phyloP scores from a whole-genome alignment of 2,888 invertebrate genomes.

The Acronicta alni region DNA sequence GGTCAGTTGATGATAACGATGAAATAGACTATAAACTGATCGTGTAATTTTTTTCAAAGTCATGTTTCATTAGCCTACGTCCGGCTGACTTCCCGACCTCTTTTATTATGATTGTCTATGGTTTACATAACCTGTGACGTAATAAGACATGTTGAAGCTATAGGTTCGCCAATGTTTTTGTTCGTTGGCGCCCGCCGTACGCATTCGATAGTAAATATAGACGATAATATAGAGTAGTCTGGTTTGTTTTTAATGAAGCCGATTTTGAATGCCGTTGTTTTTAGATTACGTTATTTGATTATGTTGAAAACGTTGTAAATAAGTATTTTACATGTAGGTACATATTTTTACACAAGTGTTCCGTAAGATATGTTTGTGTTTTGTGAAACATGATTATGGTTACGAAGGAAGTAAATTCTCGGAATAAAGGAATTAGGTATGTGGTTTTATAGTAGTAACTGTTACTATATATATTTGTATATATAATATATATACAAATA shows the following conservation, averaged over 20 bases:
- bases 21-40: conserved; percentile 9
- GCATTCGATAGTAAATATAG: background rate
- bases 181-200: background rate
- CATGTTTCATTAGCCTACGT: conserved; percentile 26
- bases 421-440: no score
- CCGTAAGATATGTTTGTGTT: no score
- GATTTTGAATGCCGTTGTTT: background rate
- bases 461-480: no score
- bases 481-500: no score
- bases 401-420: no score
- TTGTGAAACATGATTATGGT: no score
- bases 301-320: background rate
- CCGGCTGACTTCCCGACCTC: conserved; percentile 15
- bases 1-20: no score
- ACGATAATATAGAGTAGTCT: background rate
- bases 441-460: no score
- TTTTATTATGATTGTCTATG: conserved; percentile 15
- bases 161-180: background rate
- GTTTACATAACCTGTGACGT: conserved; percentile 36
- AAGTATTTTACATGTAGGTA: no score
- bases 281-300: background rate
- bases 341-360: no score
- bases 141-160: conserved; percentile 1
- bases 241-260: background rate
- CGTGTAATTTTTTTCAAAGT: conserved; percentile 25